phyloP scores from a whole-genome alignment of 1,140 invertebrate species.

The Palaemon carinicauda region DNA sequence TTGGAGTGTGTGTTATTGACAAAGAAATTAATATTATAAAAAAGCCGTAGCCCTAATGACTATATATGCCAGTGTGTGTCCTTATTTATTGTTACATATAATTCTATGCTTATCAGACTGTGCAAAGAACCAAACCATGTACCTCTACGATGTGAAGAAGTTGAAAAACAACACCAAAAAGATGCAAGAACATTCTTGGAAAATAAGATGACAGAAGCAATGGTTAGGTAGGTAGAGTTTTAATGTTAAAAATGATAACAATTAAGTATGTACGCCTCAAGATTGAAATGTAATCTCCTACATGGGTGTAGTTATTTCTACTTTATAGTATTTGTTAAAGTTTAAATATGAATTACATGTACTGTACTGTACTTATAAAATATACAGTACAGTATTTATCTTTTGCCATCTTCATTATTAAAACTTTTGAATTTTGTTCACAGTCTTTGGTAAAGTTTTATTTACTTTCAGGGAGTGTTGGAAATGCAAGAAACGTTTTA shows the following conservation, averaged over 20 bases:
- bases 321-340: too few relatives aligned
- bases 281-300: too few relatives aligned
- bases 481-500: constrained; percentile 67
- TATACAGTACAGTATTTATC: too few relatives aligned
- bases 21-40: too few relatives aligned
- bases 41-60: too few relatives aligned
- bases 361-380: too few relatives aligned
- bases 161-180: constrained; percentile 69
- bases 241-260: background rate
- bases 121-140: constrained; percentile 74
- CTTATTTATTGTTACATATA: background rate
- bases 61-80: background rate
- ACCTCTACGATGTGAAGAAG: constrained; percentile 72
- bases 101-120: constrained; percentile 64
- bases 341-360: background rate
- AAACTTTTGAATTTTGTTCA: too few relatives aligned
- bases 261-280: too few relatives aligned
- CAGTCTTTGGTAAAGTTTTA: too few relatives aligned
- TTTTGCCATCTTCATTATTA: too few relatives aligned
- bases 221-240: constrained; percentile 65
- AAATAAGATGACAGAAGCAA: constrained; percentile 74
- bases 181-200: constrained; percentile 71
- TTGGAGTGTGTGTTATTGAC: too few relatives aligned
- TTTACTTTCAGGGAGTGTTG: constrained; percentile 63
- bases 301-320: too few relatives aligned